Evolutionary conservation across 2,797 vertebrate species (phyloP).

Genomic region (Pseudomugil tenellus): DNA sequence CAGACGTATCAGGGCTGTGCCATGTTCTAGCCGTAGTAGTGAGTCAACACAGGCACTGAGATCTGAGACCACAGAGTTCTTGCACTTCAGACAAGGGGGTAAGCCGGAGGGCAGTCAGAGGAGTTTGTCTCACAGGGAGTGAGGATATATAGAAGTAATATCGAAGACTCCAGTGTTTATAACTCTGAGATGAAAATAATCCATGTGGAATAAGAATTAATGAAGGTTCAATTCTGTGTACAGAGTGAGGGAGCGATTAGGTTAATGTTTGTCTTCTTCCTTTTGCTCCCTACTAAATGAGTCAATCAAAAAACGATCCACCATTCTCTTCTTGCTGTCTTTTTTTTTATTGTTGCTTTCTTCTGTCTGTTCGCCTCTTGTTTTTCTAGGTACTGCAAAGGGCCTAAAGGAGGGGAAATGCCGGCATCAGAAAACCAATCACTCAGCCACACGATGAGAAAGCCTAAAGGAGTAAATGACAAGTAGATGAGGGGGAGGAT

Average conservation of each 20-base stretch:
- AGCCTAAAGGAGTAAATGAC: constrained; percentile 76
- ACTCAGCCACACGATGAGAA: constrained; percentile 53
- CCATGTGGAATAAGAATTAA: constrained; percentile 52
- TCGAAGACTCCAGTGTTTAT: constrained; percentile 51
- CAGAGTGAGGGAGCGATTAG: constrained; percentile 42
- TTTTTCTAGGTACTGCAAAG: constrained; percentile 40
- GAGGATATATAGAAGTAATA: constrained; percentile 37
- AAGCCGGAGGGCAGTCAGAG: constrained; percentile 34
- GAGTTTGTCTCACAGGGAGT: constrained; percentile 53
- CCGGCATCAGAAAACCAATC: constrained; percentile 71
- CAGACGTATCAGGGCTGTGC: constrained; percentile 72
- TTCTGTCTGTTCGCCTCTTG: constrained; percentile 46
- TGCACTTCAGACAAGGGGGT: constrained; percentile 43
- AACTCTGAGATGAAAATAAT: constrained; percentile 60
- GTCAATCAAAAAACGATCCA: constrained; percentile 57
- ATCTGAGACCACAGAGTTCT: constrained; percentile 62
- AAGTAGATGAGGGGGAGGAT: constrained; percentile 79
- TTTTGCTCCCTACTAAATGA: constrained; percentile 44
- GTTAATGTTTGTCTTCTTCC: constrained; percentile 40
- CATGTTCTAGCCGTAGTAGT: constrained; percentile 67
- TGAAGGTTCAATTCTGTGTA: constrained; percentile 52
- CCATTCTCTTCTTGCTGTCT: constrained; percentile 43
- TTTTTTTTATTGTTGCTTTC: constrained; percentile 30
- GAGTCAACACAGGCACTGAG: constrained; percentile 65
- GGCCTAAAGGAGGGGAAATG: constrained; percentile 54